Conservation (phyloP, 1,140 invertebrate genomes). For the Drosophila melanogaster region DNA sequence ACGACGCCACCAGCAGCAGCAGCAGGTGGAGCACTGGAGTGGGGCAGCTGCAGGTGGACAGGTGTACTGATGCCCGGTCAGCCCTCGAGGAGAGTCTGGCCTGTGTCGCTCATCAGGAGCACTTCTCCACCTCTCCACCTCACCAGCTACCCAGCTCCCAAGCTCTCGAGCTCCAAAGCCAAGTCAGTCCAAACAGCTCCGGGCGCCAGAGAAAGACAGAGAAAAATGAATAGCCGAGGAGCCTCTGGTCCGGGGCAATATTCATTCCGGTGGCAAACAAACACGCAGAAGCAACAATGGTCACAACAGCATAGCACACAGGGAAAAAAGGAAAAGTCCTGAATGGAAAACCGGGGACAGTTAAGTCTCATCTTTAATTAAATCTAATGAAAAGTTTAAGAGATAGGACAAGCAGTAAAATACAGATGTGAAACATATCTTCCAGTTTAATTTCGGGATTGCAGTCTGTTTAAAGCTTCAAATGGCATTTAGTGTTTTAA, state of each 20-base stretch:
- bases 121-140: background rate
- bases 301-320: slow-evolving; percentile 29
- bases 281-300: slow-evolving; percentile 71
- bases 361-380: background rate
- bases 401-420: no score
- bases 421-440: no score
- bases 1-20: slow-evolving; percentile 8
- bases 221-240: slow-evolving; percentile 19
- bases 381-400: no score
- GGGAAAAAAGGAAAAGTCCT: background rate
- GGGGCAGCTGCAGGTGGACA: slow-evolving; percentile 10
- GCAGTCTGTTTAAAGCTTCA: no score
- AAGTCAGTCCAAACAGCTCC: slow-evolving; percentile 74
- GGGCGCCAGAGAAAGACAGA: slow-evolving; percentile 30
- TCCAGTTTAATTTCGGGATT: no score
- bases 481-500: no score
- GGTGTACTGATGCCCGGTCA: slow-evolving; percentile 41
- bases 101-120: slow-evolving; percentile 38
- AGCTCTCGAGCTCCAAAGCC: slow-evolving; percentile 38
- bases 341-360: background rate
- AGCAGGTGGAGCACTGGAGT: slow-evolving; percentile 4
- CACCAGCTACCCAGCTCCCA: background rate
- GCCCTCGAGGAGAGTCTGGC: slow-evolving; percentile 27
- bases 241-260: slow-evolving; percentile 66
- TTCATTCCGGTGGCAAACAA: slow-evolving; percentile 80